phyloP scores from a whole-genome alignment of 2,888 invertebrate species.

The Hydrotaea diabolus region DNA sequence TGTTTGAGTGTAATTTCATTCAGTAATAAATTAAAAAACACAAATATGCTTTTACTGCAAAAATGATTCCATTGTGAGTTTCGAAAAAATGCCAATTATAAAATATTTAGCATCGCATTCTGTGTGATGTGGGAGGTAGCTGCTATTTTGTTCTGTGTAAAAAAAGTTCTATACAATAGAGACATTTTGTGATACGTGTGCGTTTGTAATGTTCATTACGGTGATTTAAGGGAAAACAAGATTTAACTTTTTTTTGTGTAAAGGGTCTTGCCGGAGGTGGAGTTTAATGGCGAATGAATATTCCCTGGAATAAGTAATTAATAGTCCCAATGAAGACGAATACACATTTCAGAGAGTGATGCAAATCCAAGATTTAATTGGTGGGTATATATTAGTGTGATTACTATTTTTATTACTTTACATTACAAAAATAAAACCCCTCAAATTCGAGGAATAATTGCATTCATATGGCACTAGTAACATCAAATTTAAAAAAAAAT shows the following conservation, averaged over 20 bases:
- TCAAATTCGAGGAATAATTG: no score
- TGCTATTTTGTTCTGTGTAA: background rate
- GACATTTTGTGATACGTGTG: background rate
- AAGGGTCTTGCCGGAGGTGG: background rate
- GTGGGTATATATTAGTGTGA: no score
- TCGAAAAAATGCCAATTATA: slow-evolving; percentile 50
- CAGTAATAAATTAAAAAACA: slow-evolving; percentile 57
- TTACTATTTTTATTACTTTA: no score
- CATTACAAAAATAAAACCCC: no score
- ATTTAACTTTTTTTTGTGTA: background rate
- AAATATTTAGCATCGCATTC: slow-evolving; percentile 49
- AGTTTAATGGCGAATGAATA: no score
- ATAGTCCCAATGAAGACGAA: no score
- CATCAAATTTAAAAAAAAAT: no score
- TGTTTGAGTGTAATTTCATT: no score
- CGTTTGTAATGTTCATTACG: slow-evolving; percentile 17
- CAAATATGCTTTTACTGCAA: slow-evolving; percentile 55
- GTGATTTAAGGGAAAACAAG: background rate
- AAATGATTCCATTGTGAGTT: background rate
- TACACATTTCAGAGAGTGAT: no score
- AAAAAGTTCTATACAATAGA: slow-evolving; percentile 3
- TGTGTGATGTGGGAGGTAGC: background rate
- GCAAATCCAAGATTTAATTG: no score
- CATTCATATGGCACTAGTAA: no score
- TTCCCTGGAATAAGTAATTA: no score